Conservation (phyloP, 1,140 invertebrate species). For the Linepithema humile region DNA sequence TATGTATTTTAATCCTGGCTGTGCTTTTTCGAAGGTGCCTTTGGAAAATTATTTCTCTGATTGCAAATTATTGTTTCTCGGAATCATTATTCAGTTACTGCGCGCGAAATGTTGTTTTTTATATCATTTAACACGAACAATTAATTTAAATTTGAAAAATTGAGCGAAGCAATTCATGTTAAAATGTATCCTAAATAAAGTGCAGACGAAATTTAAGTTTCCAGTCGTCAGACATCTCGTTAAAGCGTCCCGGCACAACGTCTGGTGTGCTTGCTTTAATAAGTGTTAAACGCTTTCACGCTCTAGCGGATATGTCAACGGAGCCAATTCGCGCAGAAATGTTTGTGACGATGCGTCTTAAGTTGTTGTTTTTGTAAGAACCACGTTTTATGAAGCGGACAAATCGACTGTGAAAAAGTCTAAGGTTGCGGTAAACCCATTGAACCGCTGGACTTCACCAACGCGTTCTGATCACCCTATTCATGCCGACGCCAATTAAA, state of each 20-base stretch:
- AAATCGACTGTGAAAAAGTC: not conserved
- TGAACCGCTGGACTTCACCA: not conserved
- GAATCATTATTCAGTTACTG: not conserved
- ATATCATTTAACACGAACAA: not conserved
- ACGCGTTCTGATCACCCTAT: constrained; percentile 20
- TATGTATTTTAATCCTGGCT: not conserved
- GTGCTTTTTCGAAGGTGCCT: not conserved
- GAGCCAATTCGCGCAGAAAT: not conserved
- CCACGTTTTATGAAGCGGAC: not conserved
- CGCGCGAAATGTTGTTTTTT: not conserved
- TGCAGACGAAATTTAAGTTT: not conserved
- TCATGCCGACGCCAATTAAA: constrained; percentile 10
- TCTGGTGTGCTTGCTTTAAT: constrained; percentile 3
- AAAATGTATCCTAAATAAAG: not conserved
- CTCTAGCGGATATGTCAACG: constrained; percentile 17
- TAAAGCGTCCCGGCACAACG: not conserved
- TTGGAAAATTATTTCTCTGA: not conserved
- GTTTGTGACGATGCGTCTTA: not conserved
- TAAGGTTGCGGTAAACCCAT: not conserved
- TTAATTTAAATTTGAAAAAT: not conserved
- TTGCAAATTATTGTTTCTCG: not conserved
- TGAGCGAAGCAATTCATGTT: not conserved
- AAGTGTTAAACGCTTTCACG: constrained; percentile 14
- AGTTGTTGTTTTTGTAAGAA: not conserved
- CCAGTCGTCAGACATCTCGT: not conserved